These are phyloP conservation scores for Podarcis lilfordi DNA, from an alignment of 2,797 vertebrate species.

Conservation along the genomic window DNA sequence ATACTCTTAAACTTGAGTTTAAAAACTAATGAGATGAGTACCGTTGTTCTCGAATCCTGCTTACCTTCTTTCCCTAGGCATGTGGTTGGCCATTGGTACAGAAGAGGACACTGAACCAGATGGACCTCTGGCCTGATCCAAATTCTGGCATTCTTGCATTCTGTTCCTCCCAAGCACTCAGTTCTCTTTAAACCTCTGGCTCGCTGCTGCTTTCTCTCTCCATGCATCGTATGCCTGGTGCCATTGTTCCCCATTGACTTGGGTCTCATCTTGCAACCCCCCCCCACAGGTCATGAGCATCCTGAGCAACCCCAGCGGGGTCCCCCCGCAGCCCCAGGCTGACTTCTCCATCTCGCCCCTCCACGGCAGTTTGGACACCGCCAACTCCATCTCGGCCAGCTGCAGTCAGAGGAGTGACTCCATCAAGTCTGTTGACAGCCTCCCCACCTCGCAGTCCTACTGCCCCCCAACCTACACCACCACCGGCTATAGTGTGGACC, in stretches of 20 bases:
- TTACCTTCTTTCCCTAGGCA: no score
- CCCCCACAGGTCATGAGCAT: slow-evolving; percentile 94
- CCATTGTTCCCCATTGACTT: not conserved
- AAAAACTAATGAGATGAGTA: no score
- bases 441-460: slow-evolving; percentile 96
- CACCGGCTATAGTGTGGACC: slow-evolving; percentile 97
- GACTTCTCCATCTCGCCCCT: slow-evolving; percentile 98
- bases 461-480: slow-evolving; percentile 96
- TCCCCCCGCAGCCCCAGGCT: slow-evolving; percentile 91
- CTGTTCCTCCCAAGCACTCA: not conserved
- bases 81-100: no score
- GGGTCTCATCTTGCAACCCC: not conserved
- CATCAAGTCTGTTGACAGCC: slow-evolving; percentile 95
- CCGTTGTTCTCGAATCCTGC: no score
- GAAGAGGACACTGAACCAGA: no score
- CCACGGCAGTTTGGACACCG: slow-evolving; percentile 90
- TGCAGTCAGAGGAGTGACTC: slow-evolving; percentile 96
- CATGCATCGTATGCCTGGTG: not conserved
- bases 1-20: no score
- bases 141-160: no score
- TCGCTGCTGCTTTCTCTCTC: not conserved
- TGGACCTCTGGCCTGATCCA: no score
- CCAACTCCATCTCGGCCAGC: slow-evolving; percentile 94
- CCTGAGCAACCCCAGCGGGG: slow-evolving; percentile 90
- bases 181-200: not conserved